Evolutionary conservation across 2,888 invertebrate species (phyloP), one percentile per base, ranked within the genome.

Genomic region (Amphipoea lucens): DNA sequence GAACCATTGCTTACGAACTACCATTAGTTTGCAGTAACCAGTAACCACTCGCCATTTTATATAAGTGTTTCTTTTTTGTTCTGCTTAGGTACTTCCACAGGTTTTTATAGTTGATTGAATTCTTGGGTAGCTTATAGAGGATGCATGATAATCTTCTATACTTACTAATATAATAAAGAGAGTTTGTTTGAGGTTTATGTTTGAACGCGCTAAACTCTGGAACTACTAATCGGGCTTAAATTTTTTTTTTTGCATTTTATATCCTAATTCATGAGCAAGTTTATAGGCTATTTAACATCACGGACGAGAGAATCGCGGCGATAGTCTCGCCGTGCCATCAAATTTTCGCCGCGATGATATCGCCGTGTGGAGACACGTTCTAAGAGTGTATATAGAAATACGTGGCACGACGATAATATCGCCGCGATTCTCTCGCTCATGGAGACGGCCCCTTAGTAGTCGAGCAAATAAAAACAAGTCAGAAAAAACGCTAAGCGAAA

Each of bases 1-100:
- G 40, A 66, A 79, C 81, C 70, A 74, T 68, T 62, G 42, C 82
- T 65, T 51, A 69, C 29, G n/a, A 74, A 6, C 14, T 7, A 40
- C 40, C 57, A 74, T 68, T 54, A 62, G 23, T 83, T 83, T 48
- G 17, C 40, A 36, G 11, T 66, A 42, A 79, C 51, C 40, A 84
- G 79, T 84, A 73, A 66, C 36, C 48, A 68, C 54, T 70, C 4
- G 68, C 2, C 40, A 63, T 73, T 66, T 83, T 76, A 86, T 70
- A 20, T 60, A 76, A n/a, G 36, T n/a, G 29, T 62, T 54, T 14
- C 11, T 74, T 74, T 65, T 70, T 68, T 82, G 74, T 77, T 81
- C 54, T 69, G 60, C 71, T 71, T 70, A 68, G 6, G 2, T 54
- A 65, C 20, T 20, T 23, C 54, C 17, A 65, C 77, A n/a, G 51